Evolutionary conservation across 1,140 invertebrate genomes (phyloP), one percentile per base, ranked within the genome.

Genomic region (Rhagoletis pomonella): DNA sequence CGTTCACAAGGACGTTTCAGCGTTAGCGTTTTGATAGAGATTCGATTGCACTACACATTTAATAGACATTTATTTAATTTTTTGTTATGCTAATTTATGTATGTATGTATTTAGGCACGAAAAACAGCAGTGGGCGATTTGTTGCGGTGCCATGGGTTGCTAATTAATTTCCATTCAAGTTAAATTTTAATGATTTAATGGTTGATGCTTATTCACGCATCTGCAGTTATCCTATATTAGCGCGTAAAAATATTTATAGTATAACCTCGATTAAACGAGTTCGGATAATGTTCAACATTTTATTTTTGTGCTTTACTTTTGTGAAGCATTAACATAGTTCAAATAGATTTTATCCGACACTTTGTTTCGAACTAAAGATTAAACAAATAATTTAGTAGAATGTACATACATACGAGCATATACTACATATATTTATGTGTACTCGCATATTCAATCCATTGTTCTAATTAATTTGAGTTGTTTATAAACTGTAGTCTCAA

Each of bases 81-180:
- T 29, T 29, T 29, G 29, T 29, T 29, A 29, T 29, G 29, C 29
- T 29, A 29, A 29, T 29, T 29, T 29, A 29, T 29, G 29, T 29
- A 29, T 29, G 29, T 29, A 29, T 29, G 29, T 29, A 29, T 29
- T 29, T 29, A 29, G 17, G 12, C 60, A 9, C 60, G n/a, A 62
- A 44, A 12, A 73, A 73, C 44, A 12, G 3, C 12, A 29, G 29
- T 47, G 67, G 14, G 4, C 60, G 12, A 62, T 62, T n/a, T 17
- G 60, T 14, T 44, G 42, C 14, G 6, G 29, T 47, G 64, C 69
- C 39, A 17, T 17, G 14, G 69, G 44, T 73, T 73, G 69, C 39
- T 73, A 73, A 73, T 73, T 73, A 29, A 73, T 73, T 73, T 47
- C 69, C 17, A 73, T 50, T 73, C 44, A 29, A 29, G 29, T 81